Evolutionary conservation across 2,797 vertebrate genomes (phyloP).

Genomic region (Pyrocephalus nanus): DNA sequence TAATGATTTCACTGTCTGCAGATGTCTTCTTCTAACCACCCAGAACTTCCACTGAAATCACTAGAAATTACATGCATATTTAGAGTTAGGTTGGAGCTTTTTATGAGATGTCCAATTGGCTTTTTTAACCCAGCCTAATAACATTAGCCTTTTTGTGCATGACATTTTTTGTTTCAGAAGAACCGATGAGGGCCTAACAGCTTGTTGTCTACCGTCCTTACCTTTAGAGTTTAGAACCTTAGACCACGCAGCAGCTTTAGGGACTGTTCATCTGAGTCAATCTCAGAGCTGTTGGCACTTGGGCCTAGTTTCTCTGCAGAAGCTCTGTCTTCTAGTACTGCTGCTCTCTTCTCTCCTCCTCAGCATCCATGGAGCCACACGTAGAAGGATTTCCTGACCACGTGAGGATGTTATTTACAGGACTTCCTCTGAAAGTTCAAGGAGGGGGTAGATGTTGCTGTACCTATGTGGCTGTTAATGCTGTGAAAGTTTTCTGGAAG

Average conservation of each 20-base stretch:
- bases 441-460: not conserved
- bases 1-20: not conserved
- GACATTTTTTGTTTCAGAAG: not conserved
- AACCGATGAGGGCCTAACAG: not conserved
- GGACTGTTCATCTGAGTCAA: not conserved
- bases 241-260: not conserved
- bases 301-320: not conserved
- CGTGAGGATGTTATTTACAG: not conserved
- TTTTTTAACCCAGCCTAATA: not conserved
- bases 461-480: not conserved
- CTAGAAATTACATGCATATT: accelerated
- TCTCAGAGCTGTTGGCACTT: not conserved
- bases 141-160: not conserved
- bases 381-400: not conserved
- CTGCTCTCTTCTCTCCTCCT: not conserved
- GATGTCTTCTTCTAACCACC: not conserved
- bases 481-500: not conserved
- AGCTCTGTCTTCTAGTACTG: not conserved
- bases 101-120: not conserved
- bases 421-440: not conserved
- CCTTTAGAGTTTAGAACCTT: not conserved
- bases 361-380: not conserved
- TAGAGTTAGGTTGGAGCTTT: not conserved
- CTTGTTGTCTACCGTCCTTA: not conserved
- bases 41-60: not conserved